These are phyloP conservation scores for Drosophila lacicola DNA, from an alignment of 2,888 invertebrate genomes.

Conservation along the genomic window DNA sequence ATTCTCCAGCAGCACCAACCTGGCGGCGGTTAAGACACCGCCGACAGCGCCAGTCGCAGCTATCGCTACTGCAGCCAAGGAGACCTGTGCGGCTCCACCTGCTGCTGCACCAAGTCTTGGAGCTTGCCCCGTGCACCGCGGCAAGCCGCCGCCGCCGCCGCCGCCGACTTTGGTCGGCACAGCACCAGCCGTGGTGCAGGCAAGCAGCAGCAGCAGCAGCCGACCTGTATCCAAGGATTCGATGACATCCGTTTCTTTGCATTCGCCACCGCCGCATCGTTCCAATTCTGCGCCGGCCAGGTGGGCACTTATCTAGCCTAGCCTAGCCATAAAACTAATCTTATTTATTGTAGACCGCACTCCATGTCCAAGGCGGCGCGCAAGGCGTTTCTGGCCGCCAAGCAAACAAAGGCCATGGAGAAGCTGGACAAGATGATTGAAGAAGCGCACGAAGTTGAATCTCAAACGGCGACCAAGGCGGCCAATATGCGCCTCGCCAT, in stretches of 20 bases:
- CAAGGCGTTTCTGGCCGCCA: conserved; percentile 83
- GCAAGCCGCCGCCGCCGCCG: conserved; percentile 33
- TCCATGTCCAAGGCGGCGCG: conserved; percentile 82
- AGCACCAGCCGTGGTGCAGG: conserved; percentile 39
- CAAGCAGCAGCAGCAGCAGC: conserved; percentile 54
- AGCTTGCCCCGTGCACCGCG: conserved; percentile 45
- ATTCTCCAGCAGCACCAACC: conserved; percentile 76
- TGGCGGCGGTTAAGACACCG: conserved; percentile 43
- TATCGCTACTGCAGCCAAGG: conserved; percentile 23
- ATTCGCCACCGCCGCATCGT: conserved; percentile 77
- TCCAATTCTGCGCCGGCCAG: conserved; percentile 75
- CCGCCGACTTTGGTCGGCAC: conserved; percentile 26
- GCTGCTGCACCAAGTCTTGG: conserved; percentile 7
- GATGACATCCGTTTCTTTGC: conserved; percentile 72
- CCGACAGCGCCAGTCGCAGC: conserved; percentile 20
- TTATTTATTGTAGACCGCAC: conserved; percentile 50
- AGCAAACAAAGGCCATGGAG: conserved; percentile 84
- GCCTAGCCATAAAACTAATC: not conserved
- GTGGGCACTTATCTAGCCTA: conserved; percentile 17
- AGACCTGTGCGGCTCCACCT: not conserved
- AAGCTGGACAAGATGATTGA: conserved; percentile 85
- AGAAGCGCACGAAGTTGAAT: conserved; percentile 83
- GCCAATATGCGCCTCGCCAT: conserved; percentile 70
- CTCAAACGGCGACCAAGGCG: conserved; percentile 79
- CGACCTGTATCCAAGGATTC: conserved; percentile 68